Percentiles rank a stretch among this genome's conserved stretches.
These are phyloP conservation scores for Anoncus sp. DNA, from an alignment of 2,888 invertebrate genomes.

Conservation along the genomic window DNA sequence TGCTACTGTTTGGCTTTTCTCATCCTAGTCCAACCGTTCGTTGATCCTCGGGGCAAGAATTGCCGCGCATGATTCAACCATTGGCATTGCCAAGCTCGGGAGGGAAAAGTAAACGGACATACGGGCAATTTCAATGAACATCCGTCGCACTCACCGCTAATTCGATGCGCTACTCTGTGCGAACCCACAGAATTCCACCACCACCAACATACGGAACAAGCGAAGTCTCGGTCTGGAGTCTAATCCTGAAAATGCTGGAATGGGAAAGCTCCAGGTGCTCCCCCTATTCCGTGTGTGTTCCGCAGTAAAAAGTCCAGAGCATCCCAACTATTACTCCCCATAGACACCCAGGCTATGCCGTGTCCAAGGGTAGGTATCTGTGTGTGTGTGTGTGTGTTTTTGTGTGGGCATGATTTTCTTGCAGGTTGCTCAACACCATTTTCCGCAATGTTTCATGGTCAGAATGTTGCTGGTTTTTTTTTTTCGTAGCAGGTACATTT, in stretches of 20 bases:
- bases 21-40: conserved; percentile 15
- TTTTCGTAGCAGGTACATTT: not conserved
- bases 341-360: no score
- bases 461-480: not conserved
- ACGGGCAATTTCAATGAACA: conserved; percentile 78
- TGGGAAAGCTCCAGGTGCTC: conserved; percentile 50
- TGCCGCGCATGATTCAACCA: conserved; percentile 8
- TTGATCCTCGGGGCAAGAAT: conserved; percentile 18
- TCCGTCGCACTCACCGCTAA: conserved; percentile 74
- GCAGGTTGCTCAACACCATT: no score
- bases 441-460: not conserved
- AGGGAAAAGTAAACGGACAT: conserved; percentile 68
- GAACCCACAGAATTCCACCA: conserved; percentile 35
- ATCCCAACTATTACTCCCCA: conserved; percentile 53
- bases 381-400: not conserved
- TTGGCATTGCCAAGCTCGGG: conserved; percentile 11
- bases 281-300: conserved; percentile 37
- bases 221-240: not conserved
- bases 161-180: conserved; percentile 63
- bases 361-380: no score
- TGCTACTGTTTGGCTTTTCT: conserved; percentile 19
- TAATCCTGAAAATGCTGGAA: conserved; percentile 1
- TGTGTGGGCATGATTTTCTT: no score
- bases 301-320: conserved; percentile 64
- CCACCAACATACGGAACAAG: not conserved